Base-by-base conservation (phyloP, 2,797 vertebrate species). In the Epinephelus coioides region DNA sequence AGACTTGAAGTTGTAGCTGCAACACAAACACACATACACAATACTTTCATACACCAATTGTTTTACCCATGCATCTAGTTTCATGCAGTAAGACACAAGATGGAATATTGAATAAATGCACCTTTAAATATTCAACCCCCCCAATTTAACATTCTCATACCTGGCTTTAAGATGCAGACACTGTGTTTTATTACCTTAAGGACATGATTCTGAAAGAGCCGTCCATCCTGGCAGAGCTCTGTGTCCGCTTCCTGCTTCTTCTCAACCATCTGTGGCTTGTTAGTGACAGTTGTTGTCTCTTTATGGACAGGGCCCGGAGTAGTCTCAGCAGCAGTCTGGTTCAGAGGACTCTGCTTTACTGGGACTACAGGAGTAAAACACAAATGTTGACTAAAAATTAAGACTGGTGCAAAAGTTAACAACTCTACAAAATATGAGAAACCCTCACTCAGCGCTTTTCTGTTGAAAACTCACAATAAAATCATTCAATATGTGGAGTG, bases 151-250 rank as follows among this genome's bases (percentile, higher is more conserved):
- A 1, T 43, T 76, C 10, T 60, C 5, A 1, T 44, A 21, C 54
- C 14, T 69, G 18, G 15, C 38, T 46, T 18, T 50, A 14, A 44
- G 21, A 7, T 54, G 2, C 11, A 76, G 6, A 1, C 54, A 12
- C 13, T 7, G 18, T 1, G 0, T 47, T 54, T 66, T 60, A 4
- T 50, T 27, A 95, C 94, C 93, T 93, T 79, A 1, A 85, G 38
- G 53, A 94, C 34, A 54, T 23, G 30, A 64, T 89, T 79, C 71
- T 93, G 54, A 84, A 91, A 91, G n/a, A 65, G 59, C 8, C 17
- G 76, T 62, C 60, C 60, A 13, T 91, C 65, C 5, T 78, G 79
- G 53, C 50, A 13, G 5, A 67, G 55, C 19, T 82, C 51, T 23
- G 69, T 23, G 18, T 86, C 54, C 4, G 14, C 44, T 49, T 81